These are phyloP conservation scores for Bombus sibiricus DNA, from an alignment of 1,140 invertebrate species.

Conservation along the genomic window DNA sequence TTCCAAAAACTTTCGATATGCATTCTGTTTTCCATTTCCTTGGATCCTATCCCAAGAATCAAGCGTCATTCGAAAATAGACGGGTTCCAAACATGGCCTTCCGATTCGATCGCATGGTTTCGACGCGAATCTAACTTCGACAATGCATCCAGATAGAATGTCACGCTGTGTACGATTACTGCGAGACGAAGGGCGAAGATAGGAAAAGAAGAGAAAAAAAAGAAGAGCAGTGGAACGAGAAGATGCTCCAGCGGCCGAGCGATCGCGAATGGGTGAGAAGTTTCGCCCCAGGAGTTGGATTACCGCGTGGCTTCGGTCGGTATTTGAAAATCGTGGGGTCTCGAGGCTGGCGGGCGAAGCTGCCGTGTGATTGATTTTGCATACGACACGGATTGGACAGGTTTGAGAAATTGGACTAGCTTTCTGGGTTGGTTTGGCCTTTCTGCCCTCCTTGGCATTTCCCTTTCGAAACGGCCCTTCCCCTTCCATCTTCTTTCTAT, in stretches of 20 bases:
- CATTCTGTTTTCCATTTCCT: neutral
- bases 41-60: neutral
- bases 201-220: neutral
- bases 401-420: conserved; percentile 83
- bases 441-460: conserved; percentile 56
- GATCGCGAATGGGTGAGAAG: conserved; percentile 60
- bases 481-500: conserved; percentile 40
- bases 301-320: conserved; percentile 73
- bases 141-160: neutral
- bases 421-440: conserved; percentile 71
- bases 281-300: conserved; percentile 70
- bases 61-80: neutral
- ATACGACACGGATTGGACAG: conserved; percentile 83
- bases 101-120: neutral
- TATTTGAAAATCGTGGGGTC: conserved; percentile 75
- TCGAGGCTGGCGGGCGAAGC: conserved; percentile 45
- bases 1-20: neutral
- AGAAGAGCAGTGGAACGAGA: conserved; percentile 37
- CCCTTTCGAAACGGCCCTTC: conserved; percentile 23
- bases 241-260: conserved; percentile 48
- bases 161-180: neutral
- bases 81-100: neutral
- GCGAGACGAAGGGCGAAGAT: neutral
- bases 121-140: conserved; percentile 27
- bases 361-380: conserved; percentile 83